A percentile compares a stretch with the other conserved stretches of the same genome.
These are phyloP conservation scores for Alosa sapidissima DNA, from an alignment of 2,797 vertebrate genomes.

Conservation along the genomic window DNA sequence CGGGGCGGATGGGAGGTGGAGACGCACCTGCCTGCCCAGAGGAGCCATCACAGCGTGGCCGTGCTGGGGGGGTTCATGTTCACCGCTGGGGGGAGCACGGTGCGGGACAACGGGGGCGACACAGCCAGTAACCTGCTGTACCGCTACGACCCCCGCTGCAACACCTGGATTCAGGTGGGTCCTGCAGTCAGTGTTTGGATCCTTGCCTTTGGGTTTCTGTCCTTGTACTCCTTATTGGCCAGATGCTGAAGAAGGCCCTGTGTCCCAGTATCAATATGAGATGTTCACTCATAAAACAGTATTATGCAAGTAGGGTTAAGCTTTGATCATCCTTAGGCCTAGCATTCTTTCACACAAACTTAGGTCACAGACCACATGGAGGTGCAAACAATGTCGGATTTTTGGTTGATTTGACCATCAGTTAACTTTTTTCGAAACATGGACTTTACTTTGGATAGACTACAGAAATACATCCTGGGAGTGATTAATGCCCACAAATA, in stretches of 20 bases:
- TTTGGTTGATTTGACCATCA: too few relatives aligned
- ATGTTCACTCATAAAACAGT: neutral
- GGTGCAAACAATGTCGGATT: too few relatives aligned
- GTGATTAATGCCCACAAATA: too few relatives aligned
- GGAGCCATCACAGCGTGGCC: conserved; percentile 91
- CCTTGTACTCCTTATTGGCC: too few relatives aligned
- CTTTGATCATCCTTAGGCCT: neutral
- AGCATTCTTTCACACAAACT: too few relatives aligned
- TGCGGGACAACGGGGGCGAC: conserved; percentile 87
- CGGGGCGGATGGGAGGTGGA: conserved; percentile 82
- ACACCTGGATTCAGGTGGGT: conserved; percentile 92
- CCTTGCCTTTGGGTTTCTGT: neutral
- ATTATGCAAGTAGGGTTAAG: neutral
- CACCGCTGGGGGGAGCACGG: conserved; percentile 90
- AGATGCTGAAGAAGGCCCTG: neutral
- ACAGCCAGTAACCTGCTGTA: conserved; percentile 90
- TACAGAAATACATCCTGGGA: too few relatives aligned
- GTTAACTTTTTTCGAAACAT: too few relatives aligned
- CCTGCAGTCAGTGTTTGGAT: neutral
- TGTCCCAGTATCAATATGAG: neutral
- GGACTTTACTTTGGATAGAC: too few relatives aligned
- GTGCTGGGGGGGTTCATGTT: conserved; percentile 92
- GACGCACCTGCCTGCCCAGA: conserved; percentile 82
- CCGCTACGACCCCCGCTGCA: conserved; percentile 93
- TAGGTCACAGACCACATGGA: too few relatives aligned